Conservation (phyloP, 2,888 invertebrate species). For the Noctuana brunneofusca region DNA sequence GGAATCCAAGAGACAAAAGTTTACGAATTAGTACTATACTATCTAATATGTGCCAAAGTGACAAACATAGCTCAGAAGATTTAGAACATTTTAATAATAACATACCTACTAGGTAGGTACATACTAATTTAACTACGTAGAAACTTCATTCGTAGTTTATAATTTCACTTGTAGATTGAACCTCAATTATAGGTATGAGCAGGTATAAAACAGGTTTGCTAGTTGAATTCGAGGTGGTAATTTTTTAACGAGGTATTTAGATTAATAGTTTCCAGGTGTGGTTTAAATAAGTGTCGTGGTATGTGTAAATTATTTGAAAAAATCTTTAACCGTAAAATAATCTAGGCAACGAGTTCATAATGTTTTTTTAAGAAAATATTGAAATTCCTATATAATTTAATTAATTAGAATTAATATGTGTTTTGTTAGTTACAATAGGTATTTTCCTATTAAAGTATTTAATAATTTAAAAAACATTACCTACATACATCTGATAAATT, state of each 20-base stretch:
- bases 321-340: neutral
- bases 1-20: no score
- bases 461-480: no score
- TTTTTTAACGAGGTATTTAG: slow-evolving; percentile 13
- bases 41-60: neutral
- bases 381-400: no score
- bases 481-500: no score
- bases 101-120: no score
- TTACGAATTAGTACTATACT: no score
- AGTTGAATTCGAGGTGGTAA: slow-evolving; percentile 10
- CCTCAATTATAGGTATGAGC: slow-evolving; percentile 12
- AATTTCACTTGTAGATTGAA: slow-evolving; percentile 19
- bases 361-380: no score
- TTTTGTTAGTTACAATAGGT: no score
- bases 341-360: neutral
- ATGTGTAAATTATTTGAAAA: neutral
- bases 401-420: no score
- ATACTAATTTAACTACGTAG: neutral
- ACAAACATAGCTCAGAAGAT: neutral
- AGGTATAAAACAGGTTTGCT: slow-evolving; percentile 9
- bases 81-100: neutral
- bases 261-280: slow-evolving; percentile 20
- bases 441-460: no score
- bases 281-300: neutral
- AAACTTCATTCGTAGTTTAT: slow-evolving; percentile 6